These are phyloP conservation scores for Lepidurus apus DNA, from an alignment of 1,140 invertebrate genomes.

Conservation along the genomic window DNA sequence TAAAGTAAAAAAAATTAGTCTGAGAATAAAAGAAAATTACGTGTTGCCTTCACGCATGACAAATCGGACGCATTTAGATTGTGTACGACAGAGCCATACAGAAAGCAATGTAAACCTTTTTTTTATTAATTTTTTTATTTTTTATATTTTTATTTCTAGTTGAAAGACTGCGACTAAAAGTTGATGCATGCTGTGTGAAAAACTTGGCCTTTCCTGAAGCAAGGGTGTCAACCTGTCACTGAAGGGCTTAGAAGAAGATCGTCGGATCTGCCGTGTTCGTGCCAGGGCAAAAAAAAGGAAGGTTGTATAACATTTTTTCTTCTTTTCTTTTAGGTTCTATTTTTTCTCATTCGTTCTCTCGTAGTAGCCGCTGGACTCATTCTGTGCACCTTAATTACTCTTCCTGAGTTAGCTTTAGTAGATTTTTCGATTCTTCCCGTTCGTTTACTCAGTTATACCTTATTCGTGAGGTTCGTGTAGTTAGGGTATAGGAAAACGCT, in stretches of 20 bases:
- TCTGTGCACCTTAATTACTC: not conserved
- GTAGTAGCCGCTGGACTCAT: not conserved
- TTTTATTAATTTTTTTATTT: no score
- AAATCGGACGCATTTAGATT: no score
- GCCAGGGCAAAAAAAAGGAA: not conserved
- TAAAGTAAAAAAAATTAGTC: not conserved
- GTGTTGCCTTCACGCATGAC: no score
- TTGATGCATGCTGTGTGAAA: conserved; percentile 3
- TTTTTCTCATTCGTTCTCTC: not conserved
- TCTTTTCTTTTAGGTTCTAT: not conserved
- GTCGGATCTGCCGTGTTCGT: not conserved
- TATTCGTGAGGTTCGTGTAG: not conserved
- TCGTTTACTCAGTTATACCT: not conserved
- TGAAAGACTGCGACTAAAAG: not conserved
- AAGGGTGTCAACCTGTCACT: conserved; percentile 21
- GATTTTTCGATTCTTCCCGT: not conserved
- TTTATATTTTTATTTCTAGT: no score
- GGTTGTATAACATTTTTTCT: not conserved
- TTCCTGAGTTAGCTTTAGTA: not conserved
- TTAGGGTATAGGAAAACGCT: not conserved
- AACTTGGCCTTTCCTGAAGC: conserved; percentile 16
- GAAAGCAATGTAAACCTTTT: no score
- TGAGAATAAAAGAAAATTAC: no score
- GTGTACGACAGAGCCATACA: no score
- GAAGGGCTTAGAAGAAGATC: not conserved